Evolutionary conservation across 2,113 vertebrate species (phyloP).

Genomic region (Neolamprologus sp.): DNA sequence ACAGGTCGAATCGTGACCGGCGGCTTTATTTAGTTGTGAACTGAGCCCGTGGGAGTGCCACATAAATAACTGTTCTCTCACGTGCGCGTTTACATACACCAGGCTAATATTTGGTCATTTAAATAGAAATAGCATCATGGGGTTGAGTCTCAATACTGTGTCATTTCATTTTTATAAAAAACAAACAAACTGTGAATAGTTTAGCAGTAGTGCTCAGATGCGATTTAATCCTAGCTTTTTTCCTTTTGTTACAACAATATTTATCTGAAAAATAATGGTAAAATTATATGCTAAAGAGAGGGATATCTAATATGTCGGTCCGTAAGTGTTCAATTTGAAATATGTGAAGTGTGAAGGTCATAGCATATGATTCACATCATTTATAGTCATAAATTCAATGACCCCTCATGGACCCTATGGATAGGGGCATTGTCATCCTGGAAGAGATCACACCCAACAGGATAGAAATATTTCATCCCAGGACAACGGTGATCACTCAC

Average conservation of each 20-base stretch:
- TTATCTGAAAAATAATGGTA: neutral
- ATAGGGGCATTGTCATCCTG: neutral
- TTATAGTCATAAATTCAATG: neutral
- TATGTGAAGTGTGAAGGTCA: neutral
- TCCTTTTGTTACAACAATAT: neutral
- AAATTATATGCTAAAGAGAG: neutral
- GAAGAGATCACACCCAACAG: neutral
- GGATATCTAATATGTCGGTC: neutral
- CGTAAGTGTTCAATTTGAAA: neutral
- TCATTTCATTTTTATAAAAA: neutral
- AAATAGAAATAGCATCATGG: neutral
- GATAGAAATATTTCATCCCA: neutral
- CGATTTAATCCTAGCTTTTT: neutral
- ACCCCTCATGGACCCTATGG: neutral
- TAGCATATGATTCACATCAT: neutral
- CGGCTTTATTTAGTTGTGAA: conserved; percentile 39
- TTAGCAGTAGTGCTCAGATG: neutral
- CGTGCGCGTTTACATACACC: neutral
- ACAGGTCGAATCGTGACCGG: conserved; percentile 1
- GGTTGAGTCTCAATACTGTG: neutral
- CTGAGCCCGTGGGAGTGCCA: conserved; percentile 5
- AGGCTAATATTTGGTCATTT: neutral
- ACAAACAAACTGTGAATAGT: neutral
- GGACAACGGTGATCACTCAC: neutral
- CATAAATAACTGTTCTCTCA: conserved; percentile 28